A percentile compares a stretch with the other conserved stretches of the same genome.
Evolutionary conservation across 2,797 vertebrate genomes (phyloP).

Genomic region (Lemur catta): DNA sequence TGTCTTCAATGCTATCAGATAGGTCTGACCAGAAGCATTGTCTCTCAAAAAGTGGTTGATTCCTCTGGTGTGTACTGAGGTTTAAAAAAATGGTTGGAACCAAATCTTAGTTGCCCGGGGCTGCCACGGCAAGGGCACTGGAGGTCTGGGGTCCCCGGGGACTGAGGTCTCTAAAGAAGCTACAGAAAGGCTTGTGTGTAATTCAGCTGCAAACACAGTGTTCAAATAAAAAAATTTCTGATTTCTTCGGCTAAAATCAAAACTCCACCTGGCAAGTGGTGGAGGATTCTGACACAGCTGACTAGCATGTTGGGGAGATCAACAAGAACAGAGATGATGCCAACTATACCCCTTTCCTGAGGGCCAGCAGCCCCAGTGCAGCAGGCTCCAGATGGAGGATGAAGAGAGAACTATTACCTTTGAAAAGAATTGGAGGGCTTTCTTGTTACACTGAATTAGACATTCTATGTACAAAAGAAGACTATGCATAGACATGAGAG

Average conservation of each 20-base stretch:
- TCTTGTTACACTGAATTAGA: background rate
- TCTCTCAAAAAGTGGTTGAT: background rate
- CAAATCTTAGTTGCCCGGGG: background rate
- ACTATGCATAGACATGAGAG: background rate
- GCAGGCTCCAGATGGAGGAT: background rate
- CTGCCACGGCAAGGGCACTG: background rate
- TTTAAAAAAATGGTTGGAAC: background rate
- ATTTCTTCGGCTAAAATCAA: background rate
- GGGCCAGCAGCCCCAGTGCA: background rate
- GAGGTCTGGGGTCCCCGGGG: background rate
- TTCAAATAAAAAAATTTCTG: background rate
- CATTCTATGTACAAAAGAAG: background rate
- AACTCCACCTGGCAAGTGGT: background rate
- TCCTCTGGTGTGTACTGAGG: background rate
- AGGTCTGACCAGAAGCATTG: background rate
- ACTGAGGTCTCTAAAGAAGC: background rate
- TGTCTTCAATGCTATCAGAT: background rate
- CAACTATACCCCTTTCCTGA: background rate
- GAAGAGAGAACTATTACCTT: background rate
- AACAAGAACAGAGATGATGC: background rate
- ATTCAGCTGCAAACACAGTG: background rate
- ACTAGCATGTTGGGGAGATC: fast-evolving
- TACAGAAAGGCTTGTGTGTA: background rate
- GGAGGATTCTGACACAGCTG: background rate
- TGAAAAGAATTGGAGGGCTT: background rate